phyloP scores from a whole-genome alignment of 2,113 vertebrate species.

The Phainopepla nitens region DNA sequence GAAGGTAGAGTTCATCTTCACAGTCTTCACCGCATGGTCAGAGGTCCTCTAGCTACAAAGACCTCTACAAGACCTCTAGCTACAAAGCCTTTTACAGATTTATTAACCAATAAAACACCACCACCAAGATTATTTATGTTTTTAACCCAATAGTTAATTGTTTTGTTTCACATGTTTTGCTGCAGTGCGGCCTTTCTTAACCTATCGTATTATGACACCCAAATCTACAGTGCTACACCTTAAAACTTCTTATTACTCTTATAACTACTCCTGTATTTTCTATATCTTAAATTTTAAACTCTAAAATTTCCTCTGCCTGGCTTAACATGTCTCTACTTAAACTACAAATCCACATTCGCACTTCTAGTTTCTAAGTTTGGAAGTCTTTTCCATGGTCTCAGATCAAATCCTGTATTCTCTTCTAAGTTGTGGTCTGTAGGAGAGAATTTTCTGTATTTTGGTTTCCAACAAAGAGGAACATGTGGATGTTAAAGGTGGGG shows the following conservation, averaged over 20 bases:
- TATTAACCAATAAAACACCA: background rate
- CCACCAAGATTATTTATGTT: background rate
- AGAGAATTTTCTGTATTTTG: too few species aligned
- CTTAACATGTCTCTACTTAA: background rate
- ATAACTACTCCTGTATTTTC: background rate
- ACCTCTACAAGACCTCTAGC: background rate
- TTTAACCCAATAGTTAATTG: background rate
- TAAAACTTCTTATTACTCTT: background rate
- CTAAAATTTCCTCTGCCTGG: background rate
- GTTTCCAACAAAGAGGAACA: background rate
- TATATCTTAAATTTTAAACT: background rate
- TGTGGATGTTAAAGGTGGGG: background rate
- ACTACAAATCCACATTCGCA: background rate
- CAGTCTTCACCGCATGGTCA: too few species aligned
- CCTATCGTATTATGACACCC: background rate
- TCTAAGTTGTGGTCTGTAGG: background rate
- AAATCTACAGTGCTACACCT: background rate
- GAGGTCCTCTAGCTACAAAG: background rate
- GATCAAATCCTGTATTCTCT: background rate
- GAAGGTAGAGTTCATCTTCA: too few species aligned
- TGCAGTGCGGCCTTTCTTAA: background rate
- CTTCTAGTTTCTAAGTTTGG: background rate
- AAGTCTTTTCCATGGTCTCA: background rate
- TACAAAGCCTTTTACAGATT: background rate
- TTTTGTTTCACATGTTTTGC: background rate